Percentiles rank a stretch among this genome's conserved stretches.
phyloP scores from a whole-genome alignment of 2,888 invertebrate species.

The Hyposoter didymator region DNA sequence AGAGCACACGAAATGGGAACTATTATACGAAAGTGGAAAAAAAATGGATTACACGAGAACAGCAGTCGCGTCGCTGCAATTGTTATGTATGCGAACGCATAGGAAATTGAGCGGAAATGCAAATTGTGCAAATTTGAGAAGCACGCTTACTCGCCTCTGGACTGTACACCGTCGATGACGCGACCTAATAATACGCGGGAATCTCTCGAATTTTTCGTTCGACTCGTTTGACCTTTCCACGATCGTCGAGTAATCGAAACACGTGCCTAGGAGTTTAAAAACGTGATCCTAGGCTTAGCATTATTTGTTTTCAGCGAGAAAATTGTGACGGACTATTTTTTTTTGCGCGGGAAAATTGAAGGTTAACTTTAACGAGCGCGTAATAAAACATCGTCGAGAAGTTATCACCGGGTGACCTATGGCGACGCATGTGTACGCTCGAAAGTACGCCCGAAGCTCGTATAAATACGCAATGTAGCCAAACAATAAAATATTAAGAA shows the following conservation, averaged over 20 bases:
- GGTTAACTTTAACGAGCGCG: no score
- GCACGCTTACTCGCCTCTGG: neutral
- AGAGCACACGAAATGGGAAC: slow-evolving; percentile 5
- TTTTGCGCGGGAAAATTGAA: no score
- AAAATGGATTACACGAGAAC: slow-evolving; percentile 33
- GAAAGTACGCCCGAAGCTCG: neutral
- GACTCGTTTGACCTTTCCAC: neutral
- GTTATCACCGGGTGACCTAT: neutral
- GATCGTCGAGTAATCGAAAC: neutral
- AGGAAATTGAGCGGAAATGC: neutral
- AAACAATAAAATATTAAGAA: neutral
- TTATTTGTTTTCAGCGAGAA: no score
- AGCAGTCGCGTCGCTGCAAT: neutral
- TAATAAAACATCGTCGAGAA: neutral
- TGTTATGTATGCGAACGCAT: slow-evolving; percentile 11
- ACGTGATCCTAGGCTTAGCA: no score
- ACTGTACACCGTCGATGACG: neutral
- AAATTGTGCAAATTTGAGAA: slow-evolving; percentile 28
- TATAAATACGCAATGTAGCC: slow-evolving; percentile 4
- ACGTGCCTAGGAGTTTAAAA: neutral
- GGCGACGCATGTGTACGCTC: neutral
- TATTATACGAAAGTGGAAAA: slow-evolving; percentile 30
- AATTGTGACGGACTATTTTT: no score
- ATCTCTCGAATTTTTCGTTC: neutral
- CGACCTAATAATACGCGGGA: neutral